Conservation (phyloP, 2,888 invertebrate species). For the Microdon myrmicae region DNA sequence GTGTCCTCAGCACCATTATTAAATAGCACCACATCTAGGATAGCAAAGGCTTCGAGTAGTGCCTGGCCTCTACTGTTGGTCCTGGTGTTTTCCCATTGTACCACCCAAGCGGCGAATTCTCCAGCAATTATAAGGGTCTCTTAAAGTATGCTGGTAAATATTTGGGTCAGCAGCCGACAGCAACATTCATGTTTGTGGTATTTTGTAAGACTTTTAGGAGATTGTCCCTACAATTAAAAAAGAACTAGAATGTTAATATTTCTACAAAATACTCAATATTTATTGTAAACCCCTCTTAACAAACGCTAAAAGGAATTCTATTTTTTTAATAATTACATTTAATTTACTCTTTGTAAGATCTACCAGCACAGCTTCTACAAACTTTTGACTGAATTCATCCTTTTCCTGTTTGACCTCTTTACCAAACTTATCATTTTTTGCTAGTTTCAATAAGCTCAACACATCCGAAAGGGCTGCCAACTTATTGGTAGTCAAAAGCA, state of each 20-base stretch:
- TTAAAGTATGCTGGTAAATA: no score
- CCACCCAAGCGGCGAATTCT: no score
- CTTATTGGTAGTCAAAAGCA: constrained; percentile 74
- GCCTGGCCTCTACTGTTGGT: no score
- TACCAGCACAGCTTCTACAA: constrained; percentile 71
- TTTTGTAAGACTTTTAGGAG: no score
- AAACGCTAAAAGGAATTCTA: constrained; percentile 79
- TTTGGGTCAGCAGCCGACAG: no score
- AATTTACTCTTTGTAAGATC: constrained; percentile 70
- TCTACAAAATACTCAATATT: background rate
- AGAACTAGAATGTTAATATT: background rate
- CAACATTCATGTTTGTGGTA: no score
- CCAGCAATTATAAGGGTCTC: no score
- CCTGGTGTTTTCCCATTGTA: no score
- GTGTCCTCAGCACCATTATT: no score
- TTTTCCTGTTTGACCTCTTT: constrained; percentile 28
- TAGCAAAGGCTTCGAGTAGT: no score
- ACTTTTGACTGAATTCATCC: constrained; percentile 59
- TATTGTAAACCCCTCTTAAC: constrained; percentile 62
- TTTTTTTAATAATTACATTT: constrained; percentile 72
- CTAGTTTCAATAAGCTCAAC: constrained; percentile 68
- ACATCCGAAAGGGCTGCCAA: constrained; percentile 77
- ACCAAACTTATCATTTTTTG: constrained; percentile 63
- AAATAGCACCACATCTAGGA: no score
- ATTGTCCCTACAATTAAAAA: no score